Base-by-base conservation (phyloP, 2,888 invertebrate species). In the Tolmerus cingulatus region DNA sequence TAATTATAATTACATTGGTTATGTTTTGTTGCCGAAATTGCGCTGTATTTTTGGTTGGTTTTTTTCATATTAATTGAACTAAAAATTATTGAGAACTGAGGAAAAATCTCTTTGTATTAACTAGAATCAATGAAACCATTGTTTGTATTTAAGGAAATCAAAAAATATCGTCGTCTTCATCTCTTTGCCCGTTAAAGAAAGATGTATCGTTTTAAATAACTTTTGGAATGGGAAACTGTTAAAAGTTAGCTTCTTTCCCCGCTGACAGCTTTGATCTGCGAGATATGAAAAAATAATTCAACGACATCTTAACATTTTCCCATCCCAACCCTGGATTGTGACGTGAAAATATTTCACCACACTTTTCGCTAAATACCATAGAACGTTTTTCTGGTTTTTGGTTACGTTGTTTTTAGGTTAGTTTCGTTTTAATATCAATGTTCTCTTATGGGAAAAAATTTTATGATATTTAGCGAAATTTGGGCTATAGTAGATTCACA, bases 111-210 rank as follows among this genome's bases (percentile, higher is more conserved):
- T 88, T 89, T 88, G 89, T 88, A 89, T 90, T 89, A 89, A 88
- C 57, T 88, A 37, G 88, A 86, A 89, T 89, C 86, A 90, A 90
- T 89, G 90, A 89, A 90, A 90, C 74, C 88, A 82, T 82, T 57
- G 37, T 46, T 46, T 82, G 19, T 57, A 37, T 66, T 82, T 37
- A 57, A 82, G 14, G 57, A 82, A 57, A 57, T 27, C 23, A 51
- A 82, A 30, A 57, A 19, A 34, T 43, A 34, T 57, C 34, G 14
- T 66, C 34, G 37, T 66, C 66, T 19, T 66, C 23, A 19, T 12
- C 8, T 66, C 14, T 37, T 23, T 30, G 37, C 37, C 37, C 37
- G 40, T 37, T 16, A 57, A 57, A 57, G n/a, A 66, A 82, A 34
- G 82, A 82, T 82, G 66, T 82, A 37, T 82, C 19, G 78, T 78